These are phyloP conservation scores for Drosophila tropicalis DNA, from an alignment of 1,140 invertebrate species.

Conservation along the genomic window DNA sequence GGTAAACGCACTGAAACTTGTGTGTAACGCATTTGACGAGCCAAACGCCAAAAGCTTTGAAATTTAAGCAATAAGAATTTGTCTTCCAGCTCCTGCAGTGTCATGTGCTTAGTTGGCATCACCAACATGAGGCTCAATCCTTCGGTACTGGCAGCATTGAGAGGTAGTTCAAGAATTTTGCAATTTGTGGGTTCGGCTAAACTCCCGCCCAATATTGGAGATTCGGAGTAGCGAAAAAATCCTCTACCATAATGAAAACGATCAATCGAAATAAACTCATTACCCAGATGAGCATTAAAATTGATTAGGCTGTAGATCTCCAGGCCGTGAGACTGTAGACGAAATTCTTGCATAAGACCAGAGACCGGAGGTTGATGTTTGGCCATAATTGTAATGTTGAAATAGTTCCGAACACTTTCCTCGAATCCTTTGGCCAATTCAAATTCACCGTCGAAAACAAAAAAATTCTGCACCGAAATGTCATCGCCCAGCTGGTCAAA, in stretches of 20 bases:
- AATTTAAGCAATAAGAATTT: not conserved
- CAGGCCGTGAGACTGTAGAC: not conserved
- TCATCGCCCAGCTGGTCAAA: conserved; percentile 6
- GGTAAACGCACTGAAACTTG: conserved; percentile 14
- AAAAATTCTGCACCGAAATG: conserved; percentile 1
- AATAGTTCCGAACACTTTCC: conserved; percentile 15
- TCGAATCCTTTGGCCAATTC: conserved; percentile 1
- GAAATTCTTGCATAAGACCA: not conserved
- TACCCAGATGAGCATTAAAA: not conserved
- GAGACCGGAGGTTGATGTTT: not conserved
- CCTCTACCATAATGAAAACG: not conserved
- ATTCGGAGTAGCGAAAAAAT: not conserved
- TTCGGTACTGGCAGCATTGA: not conserved
- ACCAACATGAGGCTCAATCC: not conserved
- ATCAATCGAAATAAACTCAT: not conserved
- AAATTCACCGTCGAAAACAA: not conserved
- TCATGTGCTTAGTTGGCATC: not conserved
- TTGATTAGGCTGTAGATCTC: not conserved
- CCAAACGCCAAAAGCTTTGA: not conserved
- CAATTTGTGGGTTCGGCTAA: not conserved
- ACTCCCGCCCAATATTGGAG: not conserved
- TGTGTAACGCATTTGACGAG: not conserved
- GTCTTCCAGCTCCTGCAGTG: not conserved
- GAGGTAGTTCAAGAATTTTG: conserved; percentile 9
- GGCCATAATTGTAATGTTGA: conserved; percentile 9